Conservation (phyloP, 2,888 invertebrate genomes). For the Pyrrhosoma nymphula region DNA sequence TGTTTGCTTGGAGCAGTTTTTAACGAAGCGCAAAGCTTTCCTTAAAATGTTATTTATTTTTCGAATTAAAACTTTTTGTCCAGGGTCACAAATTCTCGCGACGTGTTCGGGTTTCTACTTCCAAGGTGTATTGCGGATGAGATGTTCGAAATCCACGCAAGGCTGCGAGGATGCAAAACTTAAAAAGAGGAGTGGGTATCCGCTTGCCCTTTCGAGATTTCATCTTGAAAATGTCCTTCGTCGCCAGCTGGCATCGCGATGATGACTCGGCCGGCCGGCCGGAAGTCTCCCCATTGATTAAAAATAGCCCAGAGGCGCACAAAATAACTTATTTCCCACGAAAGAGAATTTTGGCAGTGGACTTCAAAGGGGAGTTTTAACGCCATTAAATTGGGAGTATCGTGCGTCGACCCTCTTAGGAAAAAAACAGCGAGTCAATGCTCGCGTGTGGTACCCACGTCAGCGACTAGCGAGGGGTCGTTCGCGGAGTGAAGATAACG, state of each 20-base stretch:
- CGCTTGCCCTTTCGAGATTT: background rate
- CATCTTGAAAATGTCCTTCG: background rate
- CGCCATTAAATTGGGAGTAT: background rate
- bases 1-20: no score
- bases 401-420: background rate
- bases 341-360: background rate
- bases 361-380: background rate
- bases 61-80: no score
- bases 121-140: background rate
- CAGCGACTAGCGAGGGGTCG: background rate
- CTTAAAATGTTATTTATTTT: no score
- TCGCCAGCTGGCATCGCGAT: background rate
- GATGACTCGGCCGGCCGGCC: background rate
- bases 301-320: background rate
- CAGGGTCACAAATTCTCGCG: no score
- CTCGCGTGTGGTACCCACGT: background rate
- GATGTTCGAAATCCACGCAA: background rate
- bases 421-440: background rate
- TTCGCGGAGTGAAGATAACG: background rate
- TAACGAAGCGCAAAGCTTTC: no score
- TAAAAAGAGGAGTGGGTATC: background rate
- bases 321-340: constrained; percentile 13
- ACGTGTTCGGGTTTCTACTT: no score
- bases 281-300: background rate
- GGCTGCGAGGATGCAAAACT: background rate